Conservation (phyloP, 2,888 invertebrate species). For the Steromphala cineraria region DNA sequence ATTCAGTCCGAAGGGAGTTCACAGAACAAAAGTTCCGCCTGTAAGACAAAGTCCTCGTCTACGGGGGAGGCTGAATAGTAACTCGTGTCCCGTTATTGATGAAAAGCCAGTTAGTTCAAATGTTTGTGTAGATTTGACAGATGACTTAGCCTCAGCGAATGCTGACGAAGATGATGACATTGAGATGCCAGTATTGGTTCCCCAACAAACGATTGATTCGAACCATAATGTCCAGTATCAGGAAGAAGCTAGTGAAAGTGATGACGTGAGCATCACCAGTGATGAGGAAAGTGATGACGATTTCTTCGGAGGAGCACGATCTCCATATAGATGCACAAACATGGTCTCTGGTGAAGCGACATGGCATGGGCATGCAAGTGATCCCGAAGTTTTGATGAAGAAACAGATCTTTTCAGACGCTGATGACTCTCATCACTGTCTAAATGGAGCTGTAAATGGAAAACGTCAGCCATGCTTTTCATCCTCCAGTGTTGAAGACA, state of each 20-base stretch:
- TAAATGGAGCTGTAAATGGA: not conserved
- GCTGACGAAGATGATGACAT: constrained; percentile 3
- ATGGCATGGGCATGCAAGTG: not conserved
- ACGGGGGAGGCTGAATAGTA: constrained; percentile 1
- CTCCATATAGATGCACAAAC: not conserved
- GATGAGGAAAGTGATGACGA: not conserved
- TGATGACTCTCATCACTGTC: not conserved
- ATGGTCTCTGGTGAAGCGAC: not conserved
- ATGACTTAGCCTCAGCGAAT: not conserved
- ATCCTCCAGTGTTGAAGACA: not conserved
- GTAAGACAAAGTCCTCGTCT: constrained; percentile 27
- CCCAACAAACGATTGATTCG: constrained; percentile 20
- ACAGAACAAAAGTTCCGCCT: not conserved
- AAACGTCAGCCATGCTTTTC: constrained; percentile 4
- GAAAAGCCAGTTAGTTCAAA: not conserved
- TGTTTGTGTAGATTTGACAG: not conserved
- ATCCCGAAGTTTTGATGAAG: not conserved
- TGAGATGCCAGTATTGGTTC: constrained; percentile 15
- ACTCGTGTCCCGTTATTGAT: not conserved
- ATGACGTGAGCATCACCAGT: not conserved
- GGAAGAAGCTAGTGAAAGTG: constrained; percentile 7
- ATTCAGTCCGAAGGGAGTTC: not conserved
- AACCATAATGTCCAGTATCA: constrained; percentile 41
- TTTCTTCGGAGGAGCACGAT: constrained; percentile 37
- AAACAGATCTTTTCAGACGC: not conserved